These are phyloP conservation scores for Chalcosyrphus nemorum DNA, from an alignment of 2,888 invertebrate species.

Conservation along the genomic window DNA sequence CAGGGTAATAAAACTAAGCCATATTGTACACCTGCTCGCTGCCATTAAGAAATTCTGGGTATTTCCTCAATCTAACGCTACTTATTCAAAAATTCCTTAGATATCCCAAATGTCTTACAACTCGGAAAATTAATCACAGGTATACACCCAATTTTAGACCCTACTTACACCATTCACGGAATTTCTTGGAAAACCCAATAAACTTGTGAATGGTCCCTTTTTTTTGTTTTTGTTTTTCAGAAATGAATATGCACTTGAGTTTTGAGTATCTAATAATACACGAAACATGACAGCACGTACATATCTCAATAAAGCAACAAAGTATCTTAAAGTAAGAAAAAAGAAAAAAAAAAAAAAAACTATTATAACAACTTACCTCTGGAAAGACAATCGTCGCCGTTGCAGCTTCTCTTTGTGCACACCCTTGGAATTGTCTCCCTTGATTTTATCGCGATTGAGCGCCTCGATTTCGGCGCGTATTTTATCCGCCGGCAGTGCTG, in stretches of 20 bases:
- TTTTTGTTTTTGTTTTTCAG: too few species aligned
- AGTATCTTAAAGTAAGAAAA: slow-evolving; percentile 17
- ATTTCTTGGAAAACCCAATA: slow-evolving; percentile 64
- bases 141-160: background rate
- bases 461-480: slow-evolving; percentile 74
- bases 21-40: background rate
- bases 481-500: slow-evolving; percentile 74
- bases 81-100: slow-evolving; percentile 46
- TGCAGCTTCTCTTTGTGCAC: slow-evolving; percentile 74
- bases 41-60: slow-evolving; percentile 38
- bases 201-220: slow-evolving; percentile 33
- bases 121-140: slow-evolving; percentile 5
- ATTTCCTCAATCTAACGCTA: slow-evolving; percentile 13
- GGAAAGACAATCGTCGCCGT: slow-evolving; percentile 72
- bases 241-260: background rate
- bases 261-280: too few species aligned
- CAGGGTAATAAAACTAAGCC: slow-evolving; percentile 23
- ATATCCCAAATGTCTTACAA: slow-evolving; percentile 22
- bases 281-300: background rate
- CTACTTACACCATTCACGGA: slow-evolving; percentile 16
- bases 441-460: slow-evolving; percentile 74
- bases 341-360: slow-evolving; percentile 16
- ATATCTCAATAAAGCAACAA: slow-evolving; percentile 34
- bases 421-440: slow-evolving; percentile 75
- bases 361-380: slow-evolving; percentile 74